These are phyloP conservation scores for Leucosticte australis DNA, from an alignment of 2,113 vertebrate genomes.

Conservation along the genomic window DNA sequence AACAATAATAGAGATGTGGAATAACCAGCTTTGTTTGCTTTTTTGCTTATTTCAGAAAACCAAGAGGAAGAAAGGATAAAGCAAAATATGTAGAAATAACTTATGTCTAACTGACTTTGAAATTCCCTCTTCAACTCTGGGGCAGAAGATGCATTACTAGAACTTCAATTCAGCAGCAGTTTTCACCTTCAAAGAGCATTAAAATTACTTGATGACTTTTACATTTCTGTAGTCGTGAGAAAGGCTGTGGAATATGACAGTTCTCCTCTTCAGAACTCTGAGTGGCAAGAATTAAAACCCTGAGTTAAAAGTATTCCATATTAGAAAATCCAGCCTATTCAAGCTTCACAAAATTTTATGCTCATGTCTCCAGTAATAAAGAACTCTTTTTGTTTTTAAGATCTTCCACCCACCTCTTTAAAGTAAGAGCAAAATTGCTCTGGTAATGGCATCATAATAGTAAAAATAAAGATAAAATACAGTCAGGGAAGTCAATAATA, in stretches of 20 bases:
- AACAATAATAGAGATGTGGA: not conserved
- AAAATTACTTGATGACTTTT: not conserved
- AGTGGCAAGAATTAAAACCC: not conserved
- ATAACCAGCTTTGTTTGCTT: not conserved
- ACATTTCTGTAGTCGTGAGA: not conserved
- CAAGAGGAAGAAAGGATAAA: not conserved
- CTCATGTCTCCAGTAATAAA: not conserved
- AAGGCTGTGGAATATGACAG: not conserved
- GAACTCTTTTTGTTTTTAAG: not conserved
- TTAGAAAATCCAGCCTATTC: not conserved
- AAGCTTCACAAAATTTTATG: not conserved
- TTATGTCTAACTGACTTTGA: not conserved
- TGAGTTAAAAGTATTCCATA: not conserved
- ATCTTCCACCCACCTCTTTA: not conserved
- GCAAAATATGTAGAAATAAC: not conserved
- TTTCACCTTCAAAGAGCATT: slow-evolving; percentile 1
- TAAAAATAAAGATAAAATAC: not conserved
- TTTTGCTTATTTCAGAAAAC: not conserved
- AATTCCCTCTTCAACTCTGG: not conserved
- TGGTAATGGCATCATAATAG: not conserved
- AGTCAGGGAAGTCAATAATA: not conserved
- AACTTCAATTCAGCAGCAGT: not conserved
- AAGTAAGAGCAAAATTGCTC: not conserved
- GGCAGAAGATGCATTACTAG: not conserved
- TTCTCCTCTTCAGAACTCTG: not conserved